These are phyloP conservation scores for Drosophila lutescens DNA, from an alignment of 2,888 invertebrate species.

Conservation along the genomic window DNA sequence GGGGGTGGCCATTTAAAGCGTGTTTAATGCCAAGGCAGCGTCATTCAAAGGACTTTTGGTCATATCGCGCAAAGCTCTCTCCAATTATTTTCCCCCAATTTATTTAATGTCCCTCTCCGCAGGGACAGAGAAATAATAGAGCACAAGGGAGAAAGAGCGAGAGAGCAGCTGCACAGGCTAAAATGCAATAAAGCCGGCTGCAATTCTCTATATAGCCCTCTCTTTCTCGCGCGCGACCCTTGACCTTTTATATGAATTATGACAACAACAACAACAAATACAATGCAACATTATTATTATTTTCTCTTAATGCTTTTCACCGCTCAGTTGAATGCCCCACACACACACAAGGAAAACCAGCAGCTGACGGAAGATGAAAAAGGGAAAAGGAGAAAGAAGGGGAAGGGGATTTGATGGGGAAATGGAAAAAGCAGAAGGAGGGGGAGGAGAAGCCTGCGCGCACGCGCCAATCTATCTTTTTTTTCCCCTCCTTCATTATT, in stretches of 20 bases:
- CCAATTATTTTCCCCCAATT: neutral
- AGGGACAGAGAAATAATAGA: neutral
- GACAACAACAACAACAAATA: conserved; percentile 41
- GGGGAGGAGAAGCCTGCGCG: conserved; percentile 16
- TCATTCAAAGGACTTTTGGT: conserved; percentile 18
- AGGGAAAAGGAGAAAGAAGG: neutral
- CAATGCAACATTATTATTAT: conserved; percentile 29
- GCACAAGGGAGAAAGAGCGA: neutral
- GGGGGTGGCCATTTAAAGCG: conserved; percentile 13
- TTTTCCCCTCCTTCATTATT: neutral
- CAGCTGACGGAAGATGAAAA: conserved; percentile 34
- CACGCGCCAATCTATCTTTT: conserved; percentile 35
- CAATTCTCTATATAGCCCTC: conserved; percentile 28
- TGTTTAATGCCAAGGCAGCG: conserved; percentile 47
- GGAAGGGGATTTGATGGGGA: conserved; percentile 2
- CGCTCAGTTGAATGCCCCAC: conserved; percentile 43
- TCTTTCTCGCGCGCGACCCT: conserved; percentile 50
- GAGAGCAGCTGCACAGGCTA: conserved; percentile 30
- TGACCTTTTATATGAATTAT: conserved; percentile 73
- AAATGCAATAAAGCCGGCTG: conserved; percentile 40
- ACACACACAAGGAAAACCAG: conserved; percentile 18
- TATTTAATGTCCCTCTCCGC: neutral
- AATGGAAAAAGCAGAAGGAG: neutral
- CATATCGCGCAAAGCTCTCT: conserved; percentile 29
- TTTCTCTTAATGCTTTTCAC: conserved; percentile 25